These are phyloP conservation scores for Oreotrochilus melanogaster DNA, from an alignment of 2,113 vertebrate species.

Conservation along the genomic window DNA sequence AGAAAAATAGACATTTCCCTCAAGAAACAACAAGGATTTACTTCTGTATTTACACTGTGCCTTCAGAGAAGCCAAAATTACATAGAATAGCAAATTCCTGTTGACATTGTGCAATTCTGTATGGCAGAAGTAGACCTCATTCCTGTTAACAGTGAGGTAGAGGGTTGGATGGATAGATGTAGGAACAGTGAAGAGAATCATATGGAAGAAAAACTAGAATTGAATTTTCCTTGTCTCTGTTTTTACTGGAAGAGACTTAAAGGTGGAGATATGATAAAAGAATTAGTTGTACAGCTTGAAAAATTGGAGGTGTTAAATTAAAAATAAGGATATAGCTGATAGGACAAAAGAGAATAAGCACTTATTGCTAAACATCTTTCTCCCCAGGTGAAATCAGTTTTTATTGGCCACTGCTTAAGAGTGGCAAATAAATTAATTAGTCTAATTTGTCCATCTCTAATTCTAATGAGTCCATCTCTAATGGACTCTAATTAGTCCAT, in stretches of 20 bases:
- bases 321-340: background rate
- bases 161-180: background rate
- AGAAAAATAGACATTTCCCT: background rate
- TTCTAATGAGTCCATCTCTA: background rate
- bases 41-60: background rate
- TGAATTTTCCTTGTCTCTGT: background rate
- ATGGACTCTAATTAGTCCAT: background rate
- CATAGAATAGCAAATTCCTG: background rate
- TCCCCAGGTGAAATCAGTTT: background rate
- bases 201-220: background rate
- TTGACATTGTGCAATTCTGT: background rate
- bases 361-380: background rate
- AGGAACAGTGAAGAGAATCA: background rate
- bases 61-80: background rate
- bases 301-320: background rate
- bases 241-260: background rate
- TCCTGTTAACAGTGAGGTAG: background rate
- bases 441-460: background rate
- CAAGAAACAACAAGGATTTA: background rate
- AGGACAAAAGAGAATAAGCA: rapidly evolving
- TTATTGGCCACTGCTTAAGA: background rate
- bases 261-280: background rate
- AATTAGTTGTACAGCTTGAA: background rate
- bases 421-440: too few species aligned
- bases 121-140: background rate